Percentiles rank a stretch among this genome's conserved stretches.
These are phyloP conservation scores for Scaeva pyrastri DNA, from an alignment of 2,888 invertebrate genomes.

Conservation along the genomic window DNA sequence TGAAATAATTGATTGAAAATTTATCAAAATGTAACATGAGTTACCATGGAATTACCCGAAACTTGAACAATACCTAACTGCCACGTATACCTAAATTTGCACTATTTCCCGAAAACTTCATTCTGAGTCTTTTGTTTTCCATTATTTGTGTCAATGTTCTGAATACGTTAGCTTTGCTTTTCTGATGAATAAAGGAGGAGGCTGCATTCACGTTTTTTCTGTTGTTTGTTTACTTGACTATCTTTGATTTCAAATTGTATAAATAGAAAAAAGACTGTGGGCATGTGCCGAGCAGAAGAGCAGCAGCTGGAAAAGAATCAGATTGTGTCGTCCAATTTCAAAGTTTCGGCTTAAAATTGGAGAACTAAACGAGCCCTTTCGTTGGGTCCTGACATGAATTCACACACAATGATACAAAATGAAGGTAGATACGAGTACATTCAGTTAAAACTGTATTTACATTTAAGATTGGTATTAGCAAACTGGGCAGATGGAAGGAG, in stretches of 20 bases:
- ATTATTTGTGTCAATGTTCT: conserved; percentile 35
- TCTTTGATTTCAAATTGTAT: conserved; percentile 72
- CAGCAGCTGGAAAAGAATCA: conserved; percentile 30
- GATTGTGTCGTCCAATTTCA: conserved; percentile 64
- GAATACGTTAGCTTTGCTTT: conserved; percentile 37
- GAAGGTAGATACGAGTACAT: conserved; percentile 3
- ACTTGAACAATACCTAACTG: conserved; percentile 44
- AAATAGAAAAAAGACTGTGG: conserved; percentile 40
- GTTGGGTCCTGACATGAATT: conserved; percentile 36
- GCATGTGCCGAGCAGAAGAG: not conserved
- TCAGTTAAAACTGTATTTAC: conserved; percentile 51
- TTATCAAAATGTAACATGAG: too few relatives aligned
- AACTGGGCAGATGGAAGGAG: conserved; percentile 34
- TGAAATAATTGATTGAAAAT: too few relatives aligned
- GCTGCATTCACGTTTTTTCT: conserved; percentile 60
- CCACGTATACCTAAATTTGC: conserved; percentile 35
- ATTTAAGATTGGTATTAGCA: conserved; percentile 52
- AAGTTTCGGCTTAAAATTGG: conserved; percentile 55
- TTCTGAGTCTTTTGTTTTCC: conserved; percentile 14
- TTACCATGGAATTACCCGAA: too few relatives aligned
- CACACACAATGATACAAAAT: conserved; percentile 14
- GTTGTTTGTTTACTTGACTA: conserved; percentile 55
- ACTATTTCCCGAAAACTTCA: conserved; percentile 59
- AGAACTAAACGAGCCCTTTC: conserved; percentile 43
- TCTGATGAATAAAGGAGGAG: conserved; percentile 40